phyloP scores from a whole-genome alignment of 1,140 invertebrate species.

The Bombus consobrinus region DNA sequence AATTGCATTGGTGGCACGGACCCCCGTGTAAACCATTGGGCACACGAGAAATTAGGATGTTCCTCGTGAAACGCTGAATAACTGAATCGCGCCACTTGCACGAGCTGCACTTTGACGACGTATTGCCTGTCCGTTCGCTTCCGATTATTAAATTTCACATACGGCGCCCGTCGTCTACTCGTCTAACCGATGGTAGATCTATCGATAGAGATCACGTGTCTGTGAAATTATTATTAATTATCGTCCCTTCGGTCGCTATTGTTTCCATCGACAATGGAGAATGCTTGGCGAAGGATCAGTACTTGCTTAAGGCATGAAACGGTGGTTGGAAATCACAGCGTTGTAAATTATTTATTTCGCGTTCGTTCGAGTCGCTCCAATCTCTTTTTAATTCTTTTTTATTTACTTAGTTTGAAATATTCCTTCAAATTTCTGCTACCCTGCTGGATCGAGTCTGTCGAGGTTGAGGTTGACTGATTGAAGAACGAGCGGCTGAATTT shows the following conservation, averaged over 20 bases:
- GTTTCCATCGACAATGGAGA: not conserved
- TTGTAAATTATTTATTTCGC: too few species aligned
- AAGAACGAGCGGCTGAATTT: too few species aligned
- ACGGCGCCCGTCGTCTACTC: not conserved
- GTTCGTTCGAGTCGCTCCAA: too few species aligned
- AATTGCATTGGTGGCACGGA: constrained; percentile 47
- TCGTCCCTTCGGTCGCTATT: not conserved
- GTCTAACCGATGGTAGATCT: too few species aligned
- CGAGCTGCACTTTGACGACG: constrained; percentile 4
- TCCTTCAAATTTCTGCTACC: too few species aligned
- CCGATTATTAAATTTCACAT: constrained; percentile 7
- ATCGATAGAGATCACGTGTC: not conserved
- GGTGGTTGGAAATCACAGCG: too few species aligned
- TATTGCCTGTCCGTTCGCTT: not conserved
- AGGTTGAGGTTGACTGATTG: too few species aligned
- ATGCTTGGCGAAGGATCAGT: not conserved
- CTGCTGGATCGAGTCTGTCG: fast-evolving
- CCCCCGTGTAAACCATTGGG: constrained; percentile 21
- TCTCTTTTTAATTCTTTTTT: too few species aligned
- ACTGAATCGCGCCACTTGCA: constrained; percentile 36
- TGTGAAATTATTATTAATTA: constrained; percentile 18
- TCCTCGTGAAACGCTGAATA: constrained; percentile 37
- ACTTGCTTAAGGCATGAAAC: not conserved
- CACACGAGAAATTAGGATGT: constrained; percentile 35
- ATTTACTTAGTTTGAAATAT: too few species aligned